Evolutionary conservation across 2,888 invertebrate species (phyloP), one percentile per base, ranked within the genome.

Genomic region (Coecobrya sp.): DNA sequence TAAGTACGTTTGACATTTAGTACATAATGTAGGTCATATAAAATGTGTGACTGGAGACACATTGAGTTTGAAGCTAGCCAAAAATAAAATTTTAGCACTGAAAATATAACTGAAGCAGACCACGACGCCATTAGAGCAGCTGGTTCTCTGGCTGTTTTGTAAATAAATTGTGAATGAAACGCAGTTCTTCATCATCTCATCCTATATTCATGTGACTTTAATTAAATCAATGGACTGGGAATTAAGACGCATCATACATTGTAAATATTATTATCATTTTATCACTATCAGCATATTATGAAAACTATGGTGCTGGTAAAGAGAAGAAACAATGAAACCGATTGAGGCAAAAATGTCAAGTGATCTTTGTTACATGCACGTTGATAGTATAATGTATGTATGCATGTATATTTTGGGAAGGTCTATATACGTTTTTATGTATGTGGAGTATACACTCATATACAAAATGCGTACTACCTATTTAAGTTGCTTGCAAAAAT

Each of bases 181-280:
- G 79, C 52, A 79, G 79, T 79, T 79, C 25, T 27, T 55, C 16
- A 27, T 25, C 79, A 27, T 49, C 45, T 0, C 68, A 68, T 25
- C 30, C 4, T 19, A n/a, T n/a, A 73, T 16, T 79, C 79, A 52
- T 52, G 2, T 79, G 49, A 55, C 27, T 79, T 52, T 79, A 52
- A 79, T 79, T 79, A 55, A 52, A 27, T 52, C 25, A 79, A 79
- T 76, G 73, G 73, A 45, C 13, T 79, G 79, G 25, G 27, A 79
- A 79, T 79, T 27, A 45, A 76, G 55, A 55, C n/a, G 73, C 49
- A 36, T 70, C 36, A 68, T 19, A 59, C 59, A 59, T 19, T n/a
- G n/a, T 59, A 59, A 36, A 36, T 36, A 36, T 36, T 36, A 19
- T 19, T 0, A 7, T 62, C 62, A 22, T 62, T 10, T 19, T 19